Percentiles rank a stretch among this genome's conserved stretches.
Conservation (phyloP, 2,888 invertebrate species). For the Bellardia bayeri region DNA sequence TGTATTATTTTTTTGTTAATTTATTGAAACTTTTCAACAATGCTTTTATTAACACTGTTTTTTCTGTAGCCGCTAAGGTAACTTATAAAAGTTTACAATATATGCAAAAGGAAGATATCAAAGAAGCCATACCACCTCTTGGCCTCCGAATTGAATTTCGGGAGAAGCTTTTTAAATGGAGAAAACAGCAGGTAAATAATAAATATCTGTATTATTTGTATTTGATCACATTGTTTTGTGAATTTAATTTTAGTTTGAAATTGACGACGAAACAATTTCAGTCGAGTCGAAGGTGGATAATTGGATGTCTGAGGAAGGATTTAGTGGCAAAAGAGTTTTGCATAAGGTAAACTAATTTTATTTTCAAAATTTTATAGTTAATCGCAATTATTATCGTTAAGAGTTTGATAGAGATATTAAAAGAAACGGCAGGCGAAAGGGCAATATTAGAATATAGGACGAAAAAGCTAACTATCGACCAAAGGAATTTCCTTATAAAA, state of each 20-base stretch:
- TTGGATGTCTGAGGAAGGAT: neutral
- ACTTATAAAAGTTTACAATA: conserved; percentile 9
- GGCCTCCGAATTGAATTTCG: conserved; percentile 22
- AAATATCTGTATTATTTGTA: neutral
- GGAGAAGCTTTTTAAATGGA: neutral
- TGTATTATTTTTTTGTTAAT: neutral
- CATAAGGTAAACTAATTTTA: no score
- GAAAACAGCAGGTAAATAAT: conserved; percentile 7
- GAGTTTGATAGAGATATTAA: conserved; percentile 2
- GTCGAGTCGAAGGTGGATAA: neutral
- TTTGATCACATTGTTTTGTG: neutral
- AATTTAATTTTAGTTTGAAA: conserved; percentile 11
- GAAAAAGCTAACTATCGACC: conserved; percentile 13
- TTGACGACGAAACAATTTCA: conserved; percentile 11
- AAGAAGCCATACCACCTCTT: conserved; percentile 28
- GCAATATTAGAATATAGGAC: conserved; percentile 9
- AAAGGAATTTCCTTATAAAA: conserved; percentile 14
- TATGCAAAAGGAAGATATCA: conserved; percentile 1
- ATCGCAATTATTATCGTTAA: conserved; percentile 1
- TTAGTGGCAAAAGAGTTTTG: no score
- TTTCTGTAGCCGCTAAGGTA: conserved; percentile 22
- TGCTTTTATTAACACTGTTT: conserved; percentile 1
- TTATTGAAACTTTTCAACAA: neutral
- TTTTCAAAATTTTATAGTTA: neutral
- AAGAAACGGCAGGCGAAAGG: conserved; percentile 14